Conservation (phyloP, 2,888 invertebrate species). For the Perizoma flavofasciatum region DNA sequence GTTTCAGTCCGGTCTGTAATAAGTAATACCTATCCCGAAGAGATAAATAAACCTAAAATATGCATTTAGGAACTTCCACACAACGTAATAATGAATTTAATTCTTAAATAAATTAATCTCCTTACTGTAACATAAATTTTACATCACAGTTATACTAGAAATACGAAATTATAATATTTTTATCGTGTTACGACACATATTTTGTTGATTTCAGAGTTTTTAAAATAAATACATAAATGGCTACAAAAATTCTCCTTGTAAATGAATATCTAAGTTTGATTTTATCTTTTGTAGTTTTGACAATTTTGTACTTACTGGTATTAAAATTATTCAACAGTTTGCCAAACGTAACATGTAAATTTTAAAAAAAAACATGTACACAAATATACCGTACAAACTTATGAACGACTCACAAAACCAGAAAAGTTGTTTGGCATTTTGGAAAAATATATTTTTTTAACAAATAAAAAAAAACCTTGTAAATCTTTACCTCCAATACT, state of each 20-base stretch:
- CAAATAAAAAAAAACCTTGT: no score
- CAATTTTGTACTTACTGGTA: slow-evolving; percentile 3
- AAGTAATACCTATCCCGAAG: no score
- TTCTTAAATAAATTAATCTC: slow-evolving; percentile 45
- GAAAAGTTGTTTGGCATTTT: no score
- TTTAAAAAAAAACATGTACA: no score
- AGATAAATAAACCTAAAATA: not conserved
- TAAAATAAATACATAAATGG: not conserved
- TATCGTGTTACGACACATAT: not conserved
- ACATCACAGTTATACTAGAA: slow-evolving; percentile 52
- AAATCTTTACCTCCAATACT: slow-evolving; percentile 35
- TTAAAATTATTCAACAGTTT: no score
- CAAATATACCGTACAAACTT: no score
- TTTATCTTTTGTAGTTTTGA: not conserved
- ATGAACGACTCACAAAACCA: no score
- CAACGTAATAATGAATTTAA: slow-evolving; percentile 27
- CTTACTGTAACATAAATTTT: slow-evolving; percentile 45
- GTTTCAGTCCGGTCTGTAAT: no score
- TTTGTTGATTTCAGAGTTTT: not conserved
- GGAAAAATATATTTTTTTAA: no score
- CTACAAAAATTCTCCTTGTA: not conserved
- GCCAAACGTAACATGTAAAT: no score
- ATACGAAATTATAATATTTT: slow-evolving; percentile 23
- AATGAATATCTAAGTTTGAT: not conserved
- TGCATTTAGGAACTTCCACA: slow-evolving; percentile 51